Evolutionary conservation across 2,888 invertebrate species (phyloP).

Genomic region (Drosophila silvestris): DNA sequence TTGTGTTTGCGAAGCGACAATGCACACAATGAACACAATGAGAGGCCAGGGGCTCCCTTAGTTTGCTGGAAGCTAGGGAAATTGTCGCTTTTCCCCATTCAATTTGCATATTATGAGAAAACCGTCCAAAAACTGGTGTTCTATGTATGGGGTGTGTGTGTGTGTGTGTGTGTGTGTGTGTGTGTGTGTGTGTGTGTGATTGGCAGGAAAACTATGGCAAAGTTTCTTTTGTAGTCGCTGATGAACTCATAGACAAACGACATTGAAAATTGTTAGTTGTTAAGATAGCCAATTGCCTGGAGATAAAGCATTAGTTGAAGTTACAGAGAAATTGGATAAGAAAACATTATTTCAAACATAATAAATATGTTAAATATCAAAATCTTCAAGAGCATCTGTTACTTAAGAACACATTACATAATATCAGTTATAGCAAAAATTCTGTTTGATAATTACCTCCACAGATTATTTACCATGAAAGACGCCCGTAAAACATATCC

Average conservation of each 20-base stretch:
- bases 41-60: conserved; percentile 5
- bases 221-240: conserved; percentile 15
- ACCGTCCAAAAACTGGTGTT: conserved; percentile 18
- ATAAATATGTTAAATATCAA: neutral
- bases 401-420: neutral
- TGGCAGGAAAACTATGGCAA: conserved; percentile 37
- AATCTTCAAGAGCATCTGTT: neutral
- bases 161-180: neutral
- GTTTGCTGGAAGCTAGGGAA: conserved; percentile 32
- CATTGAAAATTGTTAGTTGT: conserved; percentile 10
- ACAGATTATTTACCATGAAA: conserved; percentile 1
- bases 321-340: neutral
- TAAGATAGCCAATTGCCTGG: neutral
- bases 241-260: conserved; percentile 39
- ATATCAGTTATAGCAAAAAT: neutral
- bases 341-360: neutral
- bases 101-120: conserved; percentile 75
- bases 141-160: conserved; percentile 3
- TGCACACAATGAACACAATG: conserved; percentile 33
- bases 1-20: conserved; percentile 53
- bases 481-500: neutral
- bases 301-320: neutral
- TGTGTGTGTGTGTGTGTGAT: conserved; percentile 12
- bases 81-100: conserved; percentile 66
- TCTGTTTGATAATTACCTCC: conserved; percentile 25